Conservation (phyloP, 2,113 vertebrate species). For the Psephotus haematonotus region DNA sequence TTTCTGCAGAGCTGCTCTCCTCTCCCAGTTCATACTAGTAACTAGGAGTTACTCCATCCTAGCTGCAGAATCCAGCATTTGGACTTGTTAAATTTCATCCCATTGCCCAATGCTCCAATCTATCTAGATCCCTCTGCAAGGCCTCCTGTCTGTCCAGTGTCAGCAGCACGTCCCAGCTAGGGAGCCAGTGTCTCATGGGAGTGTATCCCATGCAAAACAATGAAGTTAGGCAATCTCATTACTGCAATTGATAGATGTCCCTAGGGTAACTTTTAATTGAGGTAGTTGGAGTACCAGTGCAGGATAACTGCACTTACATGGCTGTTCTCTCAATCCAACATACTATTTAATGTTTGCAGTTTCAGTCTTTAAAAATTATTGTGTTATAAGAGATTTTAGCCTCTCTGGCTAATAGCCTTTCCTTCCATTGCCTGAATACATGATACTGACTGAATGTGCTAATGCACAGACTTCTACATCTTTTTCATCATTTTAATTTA, state of each 20-base stretch:
- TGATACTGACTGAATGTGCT: not conserved
- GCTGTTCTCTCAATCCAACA: not conserved
- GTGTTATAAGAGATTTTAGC: not conserved
- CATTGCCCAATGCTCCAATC: not conserved
- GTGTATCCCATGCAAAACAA: not conserved
- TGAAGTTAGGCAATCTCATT: not conserved
- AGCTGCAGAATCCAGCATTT: not conserved
- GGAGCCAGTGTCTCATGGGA: not conserved
- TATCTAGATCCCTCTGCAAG: not conserved
- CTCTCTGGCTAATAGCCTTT: not conserved
- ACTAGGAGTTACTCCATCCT: accelerated
- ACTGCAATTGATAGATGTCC: not conserved
- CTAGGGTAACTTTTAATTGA: not conserved
- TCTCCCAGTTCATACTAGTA: not conserved
- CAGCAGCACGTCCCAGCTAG: not conserved
- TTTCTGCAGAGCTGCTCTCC: not conserved
- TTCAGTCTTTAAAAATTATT: not conserved
- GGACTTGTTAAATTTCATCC: not conserved
- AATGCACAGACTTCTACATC: not conserved
- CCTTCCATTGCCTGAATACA: not conserved
- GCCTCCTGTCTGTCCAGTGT: not conserved
- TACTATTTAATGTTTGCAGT: not conserved
- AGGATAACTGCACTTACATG: not conserved
- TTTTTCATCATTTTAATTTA: not conserved
- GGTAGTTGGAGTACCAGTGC: not conserved